These are phyloP conservation scores for Saguinus midas DNA, from an alignment of 2,113 vertebrate species.

Conservation along the genomic window DNA sequence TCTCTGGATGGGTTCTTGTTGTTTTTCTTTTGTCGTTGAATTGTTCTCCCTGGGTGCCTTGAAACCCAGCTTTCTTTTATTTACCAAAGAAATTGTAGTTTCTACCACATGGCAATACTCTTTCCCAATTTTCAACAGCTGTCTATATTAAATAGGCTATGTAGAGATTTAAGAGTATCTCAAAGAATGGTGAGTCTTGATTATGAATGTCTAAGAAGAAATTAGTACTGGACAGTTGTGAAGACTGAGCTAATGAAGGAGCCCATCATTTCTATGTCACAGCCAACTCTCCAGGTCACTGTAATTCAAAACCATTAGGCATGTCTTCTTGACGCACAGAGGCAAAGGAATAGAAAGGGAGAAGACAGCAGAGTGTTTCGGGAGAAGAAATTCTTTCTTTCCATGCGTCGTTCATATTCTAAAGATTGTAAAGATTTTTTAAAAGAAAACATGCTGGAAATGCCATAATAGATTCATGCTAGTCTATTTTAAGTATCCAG, in stretches of 20 bases:
- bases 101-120: not conserved
- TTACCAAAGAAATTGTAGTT: slow-evolving; percentile 61
- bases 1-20: slow-evolving; percentile 26
- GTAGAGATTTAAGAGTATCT: slow-evolving; percentile 70
- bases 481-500: slow-evolving; percentile 56
- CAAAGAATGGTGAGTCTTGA: slow-evolving; percentile 76
- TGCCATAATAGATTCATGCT: slow-evolving; percentile 17
- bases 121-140: slow-evolving; percentile 68
- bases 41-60: slow-evolving; percentile 55
- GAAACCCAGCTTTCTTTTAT: slow-evolving; percentile 46
- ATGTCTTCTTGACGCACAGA: slow-evolving; percentile 72
- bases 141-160: slow-evolving; percentile 53
- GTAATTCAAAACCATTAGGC: slow-evolving; percentile 81
- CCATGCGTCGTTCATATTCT: slow-evolving; percentile 31
- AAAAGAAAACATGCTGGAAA: slow-evolving; percentile 38
- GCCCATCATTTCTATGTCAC: slow-evolving; percentile 77
- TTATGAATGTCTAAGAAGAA: slow-evolving; percentile 76
- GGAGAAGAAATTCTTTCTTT: slow-evolving; percentile 64
- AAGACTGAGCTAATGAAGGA: slow-evolving; percentile 69
- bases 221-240: slow-evolving; percentile 59
- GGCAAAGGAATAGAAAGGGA: slow-evolving; percentile 58
- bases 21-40: slow-evolving; percentile 48
- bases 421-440: slow-evolving; percentile 46
- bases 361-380: slow-evolving; percentile 41
- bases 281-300: slow-evolving; percentile 80